Base-by-base conservation (phyloP, 2,113 vertebrate genomes). In the Struthio camelus region DNA sequence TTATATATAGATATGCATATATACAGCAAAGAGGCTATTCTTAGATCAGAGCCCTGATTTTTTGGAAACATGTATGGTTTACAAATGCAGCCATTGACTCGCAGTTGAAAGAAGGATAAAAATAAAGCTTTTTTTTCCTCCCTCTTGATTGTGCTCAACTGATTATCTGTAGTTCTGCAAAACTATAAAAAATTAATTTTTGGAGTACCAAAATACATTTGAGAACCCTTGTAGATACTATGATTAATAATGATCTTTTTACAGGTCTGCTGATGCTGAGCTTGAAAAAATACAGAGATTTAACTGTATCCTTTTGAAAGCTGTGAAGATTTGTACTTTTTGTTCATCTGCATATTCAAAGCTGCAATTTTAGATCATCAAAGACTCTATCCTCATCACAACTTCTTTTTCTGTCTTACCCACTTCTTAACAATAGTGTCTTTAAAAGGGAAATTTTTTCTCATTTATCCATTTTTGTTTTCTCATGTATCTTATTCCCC, bases 221-320 rank as follows among this genome's bases (percentile, higher is more conserved):
- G 24, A 64, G 20, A 94, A 90, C 2, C 0, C 59, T 84, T 69
- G 64, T 27, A 54, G 23, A 46, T 80, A 91, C 13, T 80, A 79
- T 0, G 0, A 59, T 71, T 76, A 51, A 66, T 66, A 67, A 40
- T n/a, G 25, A 27, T 53, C 22, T 32, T 92, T 67, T 78, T 56
- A 80, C 64, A 98, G 98, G 98, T 98, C 96, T 91, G 97, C 97
- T 85, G 95, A 92, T 77, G 97, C 94, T 93, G 98, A 98, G 92
- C 97, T 98, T 15, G 17, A 98, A 94, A 98, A 98, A 96, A 98
- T 98, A 96, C 96, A 90, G 92, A 97, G 97, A 90, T 98, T 98
- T 96, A 98, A 98, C 67, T 97, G 98, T 98, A 98, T 98, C 98
- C 97, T 98, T 98, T 94, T 80, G 54, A 85, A 51, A 85, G 17